These are phyloP conservation scores for Benthosema pterotum DNA, from an alignment of 2,797 vertebrate genomes.

Conservation along the genomic window DNA sequence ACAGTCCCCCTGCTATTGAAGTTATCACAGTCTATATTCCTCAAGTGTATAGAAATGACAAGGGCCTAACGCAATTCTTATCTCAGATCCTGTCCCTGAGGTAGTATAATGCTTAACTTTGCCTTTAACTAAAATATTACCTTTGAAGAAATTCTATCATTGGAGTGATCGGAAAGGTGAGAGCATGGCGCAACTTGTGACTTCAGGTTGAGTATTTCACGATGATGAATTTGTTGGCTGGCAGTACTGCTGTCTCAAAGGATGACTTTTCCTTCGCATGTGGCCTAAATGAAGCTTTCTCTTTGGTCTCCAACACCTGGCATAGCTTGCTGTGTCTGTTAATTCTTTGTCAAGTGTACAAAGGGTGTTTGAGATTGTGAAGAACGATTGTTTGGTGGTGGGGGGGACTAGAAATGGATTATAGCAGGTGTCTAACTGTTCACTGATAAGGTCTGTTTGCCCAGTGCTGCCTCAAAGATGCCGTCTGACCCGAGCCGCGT, in stretches of 20 bases:
- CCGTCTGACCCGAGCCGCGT: conserved; percentile 1
- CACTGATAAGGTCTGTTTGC: conserved; percentile 60
- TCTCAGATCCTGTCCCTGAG: too few relatives aligned
- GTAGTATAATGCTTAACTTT: too few relatives aligned
- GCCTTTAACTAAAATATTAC: too few relatives aligned
- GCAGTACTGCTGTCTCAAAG: conserved; percentile 29
- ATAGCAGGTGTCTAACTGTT: conserved; percentile 69
- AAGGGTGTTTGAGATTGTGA: conserved; percentile 45
- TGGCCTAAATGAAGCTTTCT: conserved; percentile 38
- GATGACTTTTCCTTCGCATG: conserved; percentile 24
- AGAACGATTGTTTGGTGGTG: conserved; percentile 47
- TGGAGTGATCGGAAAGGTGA: neutral
- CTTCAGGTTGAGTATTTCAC: conserved; percentile 12
- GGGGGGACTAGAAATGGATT: conserved; percentile 35
- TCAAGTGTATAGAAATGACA: too few relatives aligned
- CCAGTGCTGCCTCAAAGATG: conserved; percentile 40
- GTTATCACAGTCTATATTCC: neutral
- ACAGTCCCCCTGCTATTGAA: neutral
- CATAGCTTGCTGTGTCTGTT: conserved; percentile 36
- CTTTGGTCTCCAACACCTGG: conserved; percentile 48
- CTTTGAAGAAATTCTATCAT: too few relatives aligned
- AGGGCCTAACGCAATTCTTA: too few relatives aligned
- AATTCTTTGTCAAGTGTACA: conserved; percentile 16
- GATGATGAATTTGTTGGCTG: neutral
- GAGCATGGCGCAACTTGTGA: conserved; percentile 20